Percentiles rank a stretch among this genome's conserved stretches.
These are phyloP conservation scores for Neotoma lepida DNA, from an alignment of 2,113 vertebrate species.

Conservation along the genomic window DNA sequence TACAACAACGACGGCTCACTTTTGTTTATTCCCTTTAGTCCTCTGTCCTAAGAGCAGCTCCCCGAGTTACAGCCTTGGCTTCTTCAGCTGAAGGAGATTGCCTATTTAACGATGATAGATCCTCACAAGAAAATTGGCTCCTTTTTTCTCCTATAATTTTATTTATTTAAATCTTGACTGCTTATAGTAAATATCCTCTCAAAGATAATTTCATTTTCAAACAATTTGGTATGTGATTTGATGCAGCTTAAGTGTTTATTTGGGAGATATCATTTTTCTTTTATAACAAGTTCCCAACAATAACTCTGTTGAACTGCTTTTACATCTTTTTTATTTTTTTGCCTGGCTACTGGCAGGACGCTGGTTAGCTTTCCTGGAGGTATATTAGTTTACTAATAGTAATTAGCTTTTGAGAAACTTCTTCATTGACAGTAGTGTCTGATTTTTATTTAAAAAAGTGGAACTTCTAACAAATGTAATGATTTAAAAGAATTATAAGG, in stretches of 20 bases:
- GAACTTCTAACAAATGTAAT: slow-evolving; percentile 21
- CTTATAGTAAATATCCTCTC: slow-evolving; percentile 76
- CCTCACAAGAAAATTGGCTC: slow-evolving; percentile 57
- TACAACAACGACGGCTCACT: slow-evolving; percentile 8
- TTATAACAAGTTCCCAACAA: slow-evolving; percentile 67
- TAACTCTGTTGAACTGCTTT: slow-evolving; percentile 63
- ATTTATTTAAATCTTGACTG: slow-evolving; percentile 76
- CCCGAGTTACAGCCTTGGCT: slow-evolving; percentile 46
- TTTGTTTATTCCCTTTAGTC: slow-evolving; percentile 55
- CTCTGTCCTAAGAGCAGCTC: slow-evolving; percentile 36
- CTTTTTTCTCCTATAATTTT: slow-evolving; percentile 65
- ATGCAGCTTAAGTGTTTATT: slow-evolving; percentile 72
- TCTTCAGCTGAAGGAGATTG: slow-evolving; percentile 55
- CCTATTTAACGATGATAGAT: slow-evolving; percentile 70
- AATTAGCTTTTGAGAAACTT: slow-evolving; percentile 57
- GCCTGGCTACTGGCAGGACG: slow-evolving; percentile 29
- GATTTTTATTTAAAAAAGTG: slow-evolving; percentile 2
- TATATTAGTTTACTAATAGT: slow-evolving; percentile 63
- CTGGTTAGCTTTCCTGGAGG: slow-evolving; percentile 51
- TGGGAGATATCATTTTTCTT: slow-evolving; percentile 70
- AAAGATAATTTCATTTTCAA: slow-evolving; percentile 77
- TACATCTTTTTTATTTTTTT: neutral
- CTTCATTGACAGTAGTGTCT: slow-evolving; percentile 53
- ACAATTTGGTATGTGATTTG: slow-evolving; percentile 74
- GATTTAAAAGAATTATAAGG: slow-evolving; percentile 18